Evolutionary conservation across 1,140 invertebrate species (phyloP), one percentile per base, ranked within the genome.

Genomic region (Archivesica marissinica): DNA sequence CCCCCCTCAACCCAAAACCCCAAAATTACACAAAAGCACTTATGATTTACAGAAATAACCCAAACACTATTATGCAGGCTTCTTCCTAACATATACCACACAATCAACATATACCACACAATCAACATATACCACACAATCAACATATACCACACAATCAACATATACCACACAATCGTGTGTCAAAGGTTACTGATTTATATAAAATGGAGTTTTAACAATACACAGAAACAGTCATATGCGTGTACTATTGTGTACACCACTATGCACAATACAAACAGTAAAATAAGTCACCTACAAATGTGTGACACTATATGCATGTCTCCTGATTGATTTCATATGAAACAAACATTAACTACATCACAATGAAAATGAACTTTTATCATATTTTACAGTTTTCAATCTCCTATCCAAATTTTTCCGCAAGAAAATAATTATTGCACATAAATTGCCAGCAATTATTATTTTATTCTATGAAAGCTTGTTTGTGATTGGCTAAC

Each of bases 371-470:
- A n/a, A n/a, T n/a, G n/a, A n/a, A n/a, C n/a, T n/a, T n/a, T n/a
- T 59, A 28, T 59, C 23, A 59, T 59, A 59, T 28, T 59, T 4
- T 59, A 28, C 25, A 28, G 23, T 59, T 28, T 59, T 54, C 50
- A 4, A 15, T 59, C 9, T 6, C n/a, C n/a, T 28, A 11, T 54
- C n/a, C n/a, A n/a, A 11, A n/a, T 54, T 54, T 54, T 54, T 54
- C 50, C n/a, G 15, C 20, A n/a, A 3, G 25, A 59, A 28, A 59
- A 59, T 1, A 17, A 25, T 35, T 64, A 64, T 64, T 64, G 59
- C 59, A 64, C 59, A 35, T 25, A 64, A 64, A 64, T 64, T 64
- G 59, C 59, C 59, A 64, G 59, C 59, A 64, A 64, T 64, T 64
- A 64, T 64, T 64, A 13, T 13, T 30, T 35, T 35, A 64, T 3